These are phyloP conservation scores for Sardinella longiceps DNA, from an alignment of 2,797 vertebrate species.

Conservation along the genomic window DNA sequence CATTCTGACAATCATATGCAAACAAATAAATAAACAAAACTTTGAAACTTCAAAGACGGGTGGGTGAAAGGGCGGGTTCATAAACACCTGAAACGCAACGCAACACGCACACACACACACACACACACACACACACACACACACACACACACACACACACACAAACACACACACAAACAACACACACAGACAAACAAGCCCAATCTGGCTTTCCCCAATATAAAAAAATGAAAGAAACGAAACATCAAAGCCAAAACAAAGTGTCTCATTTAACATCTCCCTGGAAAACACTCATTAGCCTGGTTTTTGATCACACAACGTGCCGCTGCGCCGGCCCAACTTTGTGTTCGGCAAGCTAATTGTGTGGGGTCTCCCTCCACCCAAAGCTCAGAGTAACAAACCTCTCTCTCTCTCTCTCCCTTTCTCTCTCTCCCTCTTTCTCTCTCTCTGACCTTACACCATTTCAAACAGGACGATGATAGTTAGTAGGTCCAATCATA, in stretches of 20 bases:
- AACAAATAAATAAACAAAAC: not conserved
- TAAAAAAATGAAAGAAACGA: slow-evolving; percentile 3
- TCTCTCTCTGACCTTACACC: not conserved
- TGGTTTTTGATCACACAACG: not conserved
- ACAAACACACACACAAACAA: not conserved
- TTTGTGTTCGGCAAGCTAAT: not conserved
- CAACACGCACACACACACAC: not conserved
- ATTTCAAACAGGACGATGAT: not conserved
- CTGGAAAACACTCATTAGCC: slow-evolving; percentile 26
- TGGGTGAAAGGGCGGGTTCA: not conserved
- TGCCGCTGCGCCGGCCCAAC: not conserved
- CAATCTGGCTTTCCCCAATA: not conserved
- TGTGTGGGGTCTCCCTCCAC: not conserved
- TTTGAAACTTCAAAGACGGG: not conserved
- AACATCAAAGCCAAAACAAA: slow-evolving; percentile 20
- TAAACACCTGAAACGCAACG: not conserved
- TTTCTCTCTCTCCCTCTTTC: slow-evolving; percentile 1
- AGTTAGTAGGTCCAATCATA: not conserved
- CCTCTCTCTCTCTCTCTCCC: not conserved
- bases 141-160: not conserved
- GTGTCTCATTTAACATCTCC: slow-evolving; percentile 18
- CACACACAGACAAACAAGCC: slow-evolving; percentile 15
- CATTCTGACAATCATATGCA: not conserved
- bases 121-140: not conserved
- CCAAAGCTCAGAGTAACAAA: not conserved